These are phyloP conservation scores for Philhelius pedissequus DNA, from an alignment of 2,888 invertebrate genomes.

Conservation along the genomic window DNA sequence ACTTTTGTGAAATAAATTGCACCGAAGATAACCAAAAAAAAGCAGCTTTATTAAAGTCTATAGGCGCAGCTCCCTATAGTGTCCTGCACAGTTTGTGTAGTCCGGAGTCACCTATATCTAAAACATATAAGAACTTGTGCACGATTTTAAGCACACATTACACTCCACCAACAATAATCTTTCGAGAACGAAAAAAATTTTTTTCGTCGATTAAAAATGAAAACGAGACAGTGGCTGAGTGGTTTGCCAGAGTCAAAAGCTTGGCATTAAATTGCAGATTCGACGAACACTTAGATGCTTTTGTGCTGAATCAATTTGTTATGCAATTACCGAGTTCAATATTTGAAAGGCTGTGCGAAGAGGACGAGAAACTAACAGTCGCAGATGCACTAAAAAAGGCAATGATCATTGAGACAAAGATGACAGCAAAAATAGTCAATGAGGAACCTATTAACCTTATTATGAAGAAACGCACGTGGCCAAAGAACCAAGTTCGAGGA, in stretches of 20 bases:
- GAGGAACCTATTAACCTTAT: not conserved
- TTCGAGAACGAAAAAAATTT: not conserved
- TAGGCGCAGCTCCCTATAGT: conserved; percentile 1
- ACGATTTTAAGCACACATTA: not conserved
- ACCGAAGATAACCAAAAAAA: too few relatives aligned
- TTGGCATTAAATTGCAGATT: conserved; percentile 16
- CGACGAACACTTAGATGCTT: not conserved
- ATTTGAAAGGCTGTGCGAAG: conserved; percentile 8
- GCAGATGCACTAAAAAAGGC: conserved; percentile 23
- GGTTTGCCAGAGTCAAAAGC: not conserved
- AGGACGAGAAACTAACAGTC: conserved; percentile 11
- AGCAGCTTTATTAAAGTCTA: conserved; percentile 2
- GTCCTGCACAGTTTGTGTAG: conserved; percentile 11
- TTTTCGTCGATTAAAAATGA: not conserved
- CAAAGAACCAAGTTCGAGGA: not conserved
- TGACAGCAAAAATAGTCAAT: not conserved
- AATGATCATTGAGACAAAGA: conserved; percentile 15
- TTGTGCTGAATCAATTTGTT: not conserved
- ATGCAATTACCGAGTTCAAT: not conserved
- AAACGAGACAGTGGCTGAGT: not conserved
- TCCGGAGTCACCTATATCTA: not conserved
- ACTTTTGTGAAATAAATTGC: conserved; percentile 5
- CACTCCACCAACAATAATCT: conserved; percentile 2
- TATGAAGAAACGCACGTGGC: not conserved
- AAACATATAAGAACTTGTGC: not conserved